Evolutionary conservation across 2,797 vertebrate species (phyloP).

Genomic region (Tauraco hartlaubi): DNA sequence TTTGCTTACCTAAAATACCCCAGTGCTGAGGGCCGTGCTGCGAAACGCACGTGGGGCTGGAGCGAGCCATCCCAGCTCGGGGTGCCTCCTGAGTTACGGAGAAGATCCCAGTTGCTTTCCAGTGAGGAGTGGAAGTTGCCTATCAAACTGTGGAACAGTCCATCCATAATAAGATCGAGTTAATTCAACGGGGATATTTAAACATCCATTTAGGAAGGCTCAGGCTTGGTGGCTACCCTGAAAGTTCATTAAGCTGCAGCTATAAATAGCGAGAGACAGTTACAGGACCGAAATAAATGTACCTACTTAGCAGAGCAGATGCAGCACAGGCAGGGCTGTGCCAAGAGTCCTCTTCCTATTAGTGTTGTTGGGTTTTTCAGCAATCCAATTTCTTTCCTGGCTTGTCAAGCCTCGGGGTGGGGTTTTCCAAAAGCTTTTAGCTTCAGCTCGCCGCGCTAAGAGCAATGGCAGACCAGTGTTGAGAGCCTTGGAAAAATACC

Average conservation of each 20-base stretch:
- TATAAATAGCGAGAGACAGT: conserved; percentile 24
- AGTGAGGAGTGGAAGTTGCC: background rate
- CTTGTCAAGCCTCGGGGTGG: background rate
- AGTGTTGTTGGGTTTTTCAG: background rate
- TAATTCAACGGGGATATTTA: background rate
- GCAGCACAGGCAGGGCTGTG: background rate
- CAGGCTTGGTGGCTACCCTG: background rate
- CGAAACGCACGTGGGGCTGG: background rate
- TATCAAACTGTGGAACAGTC: background rate
- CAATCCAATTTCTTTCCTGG: background rate
- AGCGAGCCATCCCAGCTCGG: background rate
- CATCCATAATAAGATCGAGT: background rate
- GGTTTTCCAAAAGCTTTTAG: background rate
- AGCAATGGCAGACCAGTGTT: background rate
- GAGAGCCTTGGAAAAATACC: background rate
- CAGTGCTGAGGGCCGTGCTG: background rate
- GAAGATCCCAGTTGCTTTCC: background rate
- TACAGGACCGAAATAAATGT: background rate
- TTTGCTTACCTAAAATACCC: background rate
- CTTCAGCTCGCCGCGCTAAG: background rate
- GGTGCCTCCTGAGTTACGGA: fast-evolving
- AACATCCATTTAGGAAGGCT: background rate
- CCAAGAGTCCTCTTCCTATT: background rate
- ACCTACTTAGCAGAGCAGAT: conserved; percentile 18
- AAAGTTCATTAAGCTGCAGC: conserved; percentile 15